A percentile compares a stretch with the other conserved stretches of the same genome.
Evolutionary conservation across 2,797 vertebrate genomes (phyloP).

Genomic region (Bucorvus abyssinicus): DNA sequence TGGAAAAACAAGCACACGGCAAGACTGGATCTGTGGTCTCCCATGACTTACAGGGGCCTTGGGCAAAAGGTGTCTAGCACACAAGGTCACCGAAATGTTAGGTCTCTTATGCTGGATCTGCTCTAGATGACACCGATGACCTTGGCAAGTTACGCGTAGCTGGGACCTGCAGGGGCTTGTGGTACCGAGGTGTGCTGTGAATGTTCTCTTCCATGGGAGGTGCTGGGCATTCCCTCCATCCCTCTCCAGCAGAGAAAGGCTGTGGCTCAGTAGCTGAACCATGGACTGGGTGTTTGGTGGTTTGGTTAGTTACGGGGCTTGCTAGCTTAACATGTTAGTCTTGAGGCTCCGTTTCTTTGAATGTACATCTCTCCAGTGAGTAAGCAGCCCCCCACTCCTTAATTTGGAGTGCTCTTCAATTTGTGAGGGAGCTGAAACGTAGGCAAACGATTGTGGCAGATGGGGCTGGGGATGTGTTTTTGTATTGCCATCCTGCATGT

Average conservation of each 20-base stretch:
- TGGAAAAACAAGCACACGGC: background rate
- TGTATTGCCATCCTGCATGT: background rate
- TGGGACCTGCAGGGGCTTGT: background rate
- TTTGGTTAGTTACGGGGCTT: background rate
- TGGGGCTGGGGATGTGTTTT: background rate
- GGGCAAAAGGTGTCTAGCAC: background rate
- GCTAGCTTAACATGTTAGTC: background rate
- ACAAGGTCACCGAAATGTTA: background rate
- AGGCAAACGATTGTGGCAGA: background rate
- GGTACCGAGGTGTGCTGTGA: background rate
- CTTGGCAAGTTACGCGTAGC: background rate
- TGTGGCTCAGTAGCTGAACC: background rate
- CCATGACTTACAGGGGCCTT: background rate
- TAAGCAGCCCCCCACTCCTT: background rate
- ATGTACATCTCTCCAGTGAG: fast-evolving
- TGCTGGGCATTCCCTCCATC: background rate
- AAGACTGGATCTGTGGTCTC: background rate
- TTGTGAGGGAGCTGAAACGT: background rate
- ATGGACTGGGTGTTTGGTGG: background rate
- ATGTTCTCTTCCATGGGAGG: background rate
- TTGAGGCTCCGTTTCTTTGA: background rate
- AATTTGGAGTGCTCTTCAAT: background rate
- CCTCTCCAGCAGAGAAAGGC: background rate
- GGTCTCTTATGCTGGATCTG: background rate
- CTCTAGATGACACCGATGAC: background rate